Conservation (phyloP, 2,888 invertebrate genomes). For the Hypomecis punctinalis region DNA sequence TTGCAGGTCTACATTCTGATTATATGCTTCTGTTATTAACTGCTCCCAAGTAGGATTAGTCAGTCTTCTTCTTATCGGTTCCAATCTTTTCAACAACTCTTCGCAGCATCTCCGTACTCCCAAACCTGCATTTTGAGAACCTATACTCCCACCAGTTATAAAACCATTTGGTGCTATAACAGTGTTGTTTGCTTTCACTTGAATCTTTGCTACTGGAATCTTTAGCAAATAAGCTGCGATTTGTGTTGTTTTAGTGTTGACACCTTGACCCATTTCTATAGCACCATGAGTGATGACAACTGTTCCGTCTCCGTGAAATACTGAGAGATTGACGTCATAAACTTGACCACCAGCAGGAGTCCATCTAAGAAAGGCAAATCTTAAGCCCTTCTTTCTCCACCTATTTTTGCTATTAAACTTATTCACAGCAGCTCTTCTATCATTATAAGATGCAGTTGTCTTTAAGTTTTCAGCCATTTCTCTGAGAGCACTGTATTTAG, state of each 20-base stretch:
- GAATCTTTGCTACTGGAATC: constrained; percentile 86
- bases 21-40: constrained; percentile 75
- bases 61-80: constrained; percentile 67
- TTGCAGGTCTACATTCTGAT: constrained; percentile 59
- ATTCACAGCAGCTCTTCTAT: constrained; percentile 74
- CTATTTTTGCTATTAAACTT: constrained; percentile 87
- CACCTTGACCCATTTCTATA: constrained; percentile 89
- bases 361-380: constrained; percentile 86
- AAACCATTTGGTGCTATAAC: constrained; percentile 86
- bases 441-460: constrained; percentile 78
- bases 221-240: constrained; percentile 87
- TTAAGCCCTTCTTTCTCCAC: constrained; percentile 89
- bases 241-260: constrained; percentile 88
- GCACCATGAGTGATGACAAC: constrained; percentile 87
- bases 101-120: constrained; percentile 81
- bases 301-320: constrained; percentile 86
- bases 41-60: constrained; percentile 77
- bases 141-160: constrained; percentile 87
- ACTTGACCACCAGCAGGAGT: constrained; percentile 61
- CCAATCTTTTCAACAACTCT: constrained; percentile 70
- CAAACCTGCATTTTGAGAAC: constrained; percentile 87
- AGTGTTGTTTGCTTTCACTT: constrained; percentile 86
- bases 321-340: constrained; percentile 81
- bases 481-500: constrained; percentile 53
- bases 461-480: constrained; percentile 82